Base-by-base conservation (phyloP, 2,888 invertebrate species). In the Aleiodes leptofemur region DNA sequence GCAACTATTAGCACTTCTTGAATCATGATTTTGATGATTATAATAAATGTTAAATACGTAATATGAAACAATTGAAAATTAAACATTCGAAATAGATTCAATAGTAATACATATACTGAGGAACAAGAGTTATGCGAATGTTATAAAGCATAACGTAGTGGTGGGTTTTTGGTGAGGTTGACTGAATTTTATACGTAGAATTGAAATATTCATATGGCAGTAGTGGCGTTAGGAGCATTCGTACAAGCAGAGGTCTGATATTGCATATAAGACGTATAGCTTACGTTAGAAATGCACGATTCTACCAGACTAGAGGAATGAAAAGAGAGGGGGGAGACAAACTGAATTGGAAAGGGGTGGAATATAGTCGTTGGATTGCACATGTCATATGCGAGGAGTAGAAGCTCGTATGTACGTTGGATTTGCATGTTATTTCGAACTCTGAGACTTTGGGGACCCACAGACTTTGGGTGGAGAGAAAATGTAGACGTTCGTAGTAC, bases 351-450 rank as follows among this genome's bases (percentile, higher is more conserved):
- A 29, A 57, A 43, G 48, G 48, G 43, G 23, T 57, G 48, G 23
- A 14, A 57, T 57, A 71, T 71, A 71, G 59, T 59, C 43, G 29
- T 59, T 51, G 34, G 16, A 53, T 34, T 50, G 59, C 70, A 77
- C 76, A 72, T 75, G 76, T 79, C 75, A 77, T 78, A 76, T 66
- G 50, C 73, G 59, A 73, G 55, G 61, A 76, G 69, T 59, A 23
- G 13, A 51, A 57, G 56, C 16, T 48, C 43, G 56, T 73, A 75
- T 70, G 77, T 72, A 77, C 74, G 77, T 76, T 79, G 82, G 84
- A 87, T 88, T 86, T 87, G 83, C 87, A 87, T 87, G 86, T 86
- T 87, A 87, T 87, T 87, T 85, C 84, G 79, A 84, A 85, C 82
- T 86, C 81, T 50, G 79, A 82, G 82, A 83, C 82, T 80, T 73